Percentiles rank a stretch among this genome's conserved stretches.
Evolutionary conservation across 2,797 vertebrate genomes (phyloP).

Genomic region (Lagodon rhomboides): DNA sequence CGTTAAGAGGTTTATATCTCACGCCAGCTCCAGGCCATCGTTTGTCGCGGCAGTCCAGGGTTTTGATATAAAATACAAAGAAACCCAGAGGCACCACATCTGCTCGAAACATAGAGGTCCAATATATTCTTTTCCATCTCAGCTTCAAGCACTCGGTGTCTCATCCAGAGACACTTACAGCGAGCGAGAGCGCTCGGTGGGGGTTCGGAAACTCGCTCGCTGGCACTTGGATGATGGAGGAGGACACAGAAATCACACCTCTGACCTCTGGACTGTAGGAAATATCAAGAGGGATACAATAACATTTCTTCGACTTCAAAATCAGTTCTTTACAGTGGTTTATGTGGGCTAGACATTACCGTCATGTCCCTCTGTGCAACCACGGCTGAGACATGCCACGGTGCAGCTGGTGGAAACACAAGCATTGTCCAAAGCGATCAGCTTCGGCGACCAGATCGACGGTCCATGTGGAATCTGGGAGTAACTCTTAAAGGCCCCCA

Average conservation of each 20-base stretch:
- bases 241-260: constrained; percentile 11
- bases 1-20: constrained; percentile 64
- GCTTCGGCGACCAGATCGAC: too few relatives aligned
- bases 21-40: constrained; percentile 46
- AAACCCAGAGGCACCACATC: constrained; percentile 66
- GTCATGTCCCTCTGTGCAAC: too few relatives aligned
- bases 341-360: background rate
- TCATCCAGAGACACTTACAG: constrained; percentile 45
- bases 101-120: constrained; percentile 63
- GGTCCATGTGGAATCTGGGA: too few relatives aligned
- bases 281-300: background rate
- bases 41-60: constrained; percentile 56
- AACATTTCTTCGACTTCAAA: constrained; percentile 11
- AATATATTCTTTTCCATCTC: constrained; percentile 58
- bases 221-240: constrained; percentile 20
- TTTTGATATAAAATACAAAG: constrained; percentile 74
- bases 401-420: too few relatives aligned
- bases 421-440: too few relatives aligned
- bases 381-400: too few relatives aligned
- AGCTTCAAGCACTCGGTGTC: constrained; percentile 13
- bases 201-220: constrained; percentile 29
- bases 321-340: constrained; percentile 8
- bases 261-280: constrained; percentile 8
- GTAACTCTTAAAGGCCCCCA: too few relatives aligned
- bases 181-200: background rate